These are phyloP conservation scores for Malthinus seriepunctatus DNA, from an alignment of 2,888 invertebrate genomes.

Conservation along the genomic window DNA sequence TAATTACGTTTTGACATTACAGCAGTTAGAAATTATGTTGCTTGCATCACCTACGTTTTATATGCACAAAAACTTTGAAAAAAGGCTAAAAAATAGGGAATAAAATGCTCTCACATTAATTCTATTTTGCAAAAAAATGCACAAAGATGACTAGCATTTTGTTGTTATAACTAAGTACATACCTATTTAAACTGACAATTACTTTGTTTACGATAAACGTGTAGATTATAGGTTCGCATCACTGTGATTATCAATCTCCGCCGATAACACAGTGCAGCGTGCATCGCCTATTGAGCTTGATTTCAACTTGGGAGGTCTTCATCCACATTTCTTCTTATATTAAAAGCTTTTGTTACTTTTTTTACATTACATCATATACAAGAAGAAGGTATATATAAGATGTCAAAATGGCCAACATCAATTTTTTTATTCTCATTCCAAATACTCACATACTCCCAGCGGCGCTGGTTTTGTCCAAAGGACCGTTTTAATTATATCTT, in stretches of 20 bases:
- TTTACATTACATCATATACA: conserved; percentile 31
- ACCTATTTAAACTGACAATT: conserved; percentile 13
- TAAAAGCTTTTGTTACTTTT: conserved; percentile 41
- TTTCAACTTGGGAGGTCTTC: conserved; percentile 51
- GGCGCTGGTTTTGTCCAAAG: neutral
- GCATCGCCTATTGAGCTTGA: conserved; percentile 29
- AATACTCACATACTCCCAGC: no score
- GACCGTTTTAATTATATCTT: neutral
- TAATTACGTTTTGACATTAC: conserved; percentile 31
- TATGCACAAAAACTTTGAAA: neutral
- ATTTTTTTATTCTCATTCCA: no score
- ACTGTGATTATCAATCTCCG: conserved; percentile 32
- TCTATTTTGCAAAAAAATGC: no score
- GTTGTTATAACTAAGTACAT: conserved; percentile 7
- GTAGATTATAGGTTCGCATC: conserved; percentile 25
- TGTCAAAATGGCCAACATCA: no score
- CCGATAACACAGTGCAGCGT: conserved; percentile 23
- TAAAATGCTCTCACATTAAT: no score
- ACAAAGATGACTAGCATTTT: neutral
- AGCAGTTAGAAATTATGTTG: conserved; percentile 13
- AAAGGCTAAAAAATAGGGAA: no score
- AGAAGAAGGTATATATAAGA: conserved; percentile 8
- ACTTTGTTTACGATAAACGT: conserved; percentile 19
- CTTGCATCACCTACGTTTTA: conserved; percentile 3
- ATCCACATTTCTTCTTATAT: conserved; percentile 47